Conservation (phyloP, 2,113 vertebrate species). For the Larimichthys polyactis region DNA sequence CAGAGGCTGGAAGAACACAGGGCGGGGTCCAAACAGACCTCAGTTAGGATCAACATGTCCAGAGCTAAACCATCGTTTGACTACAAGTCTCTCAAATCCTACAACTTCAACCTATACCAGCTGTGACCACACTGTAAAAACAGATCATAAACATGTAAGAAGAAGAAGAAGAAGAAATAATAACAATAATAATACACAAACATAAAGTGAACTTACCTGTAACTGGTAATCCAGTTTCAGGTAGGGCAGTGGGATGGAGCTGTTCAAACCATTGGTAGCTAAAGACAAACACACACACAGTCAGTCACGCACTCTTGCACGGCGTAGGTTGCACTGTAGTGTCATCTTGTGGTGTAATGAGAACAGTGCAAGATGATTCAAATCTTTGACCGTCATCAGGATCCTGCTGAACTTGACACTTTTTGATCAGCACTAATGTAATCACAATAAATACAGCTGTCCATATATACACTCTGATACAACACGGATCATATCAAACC, state of each 20-base stretch:
- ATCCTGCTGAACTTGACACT: not conserved
- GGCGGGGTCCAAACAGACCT: not conserved
- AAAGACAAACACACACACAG: constrained; percentile 46
- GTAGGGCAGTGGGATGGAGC: constrained; percentile 94
- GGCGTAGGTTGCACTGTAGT: constrained; percentile 10
- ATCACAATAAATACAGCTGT: no score
- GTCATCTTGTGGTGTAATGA: constrained; percentile 19
- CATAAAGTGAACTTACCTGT: constrained; percentile 83
- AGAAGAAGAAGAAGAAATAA: no score
- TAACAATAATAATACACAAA: not conserved
- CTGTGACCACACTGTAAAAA: no score
- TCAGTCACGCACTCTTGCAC: not conserved
- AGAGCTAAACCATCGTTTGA: no score
- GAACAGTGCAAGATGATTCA: not conserved
- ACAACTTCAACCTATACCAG: no score
- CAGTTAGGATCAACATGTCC: no score
- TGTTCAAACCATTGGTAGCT: constrained; percentile 97
- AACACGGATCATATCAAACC: no score
- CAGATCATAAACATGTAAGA: no score
- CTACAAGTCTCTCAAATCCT: no score
- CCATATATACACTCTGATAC: no score
- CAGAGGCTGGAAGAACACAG: constrained; percentile 86
- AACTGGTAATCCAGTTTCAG: constrained; percentile 96
- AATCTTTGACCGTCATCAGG: not conserved
- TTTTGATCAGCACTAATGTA: no score